phyloP scores from a whole-genome alignment of 2,797 vertebrate genomes.

The Morelia viridis region DNA sequence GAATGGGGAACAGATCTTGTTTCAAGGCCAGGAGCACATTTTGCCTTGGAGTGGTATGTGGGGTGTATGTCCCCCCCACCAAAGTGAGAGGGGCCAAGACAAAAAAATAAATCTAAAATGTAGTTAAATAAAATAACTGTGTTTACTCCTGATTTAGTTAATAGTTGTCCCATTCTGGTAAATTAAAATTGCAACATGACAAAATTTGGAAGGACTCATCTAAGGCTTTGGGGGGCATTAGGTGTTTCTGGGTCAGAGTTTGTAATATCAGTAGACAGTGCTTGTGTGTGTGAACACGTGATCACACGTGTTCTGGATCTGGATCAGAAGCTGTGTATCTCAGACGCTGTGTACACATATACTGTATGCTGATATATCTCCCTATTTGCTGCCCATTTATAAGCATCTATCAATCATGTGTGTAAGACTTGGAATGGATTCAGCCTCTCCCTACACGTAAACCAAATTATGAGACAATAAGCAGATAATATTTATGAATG shows the following conservation, averaged over 20 bases:
- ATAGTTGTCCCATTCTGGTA: not conserved
- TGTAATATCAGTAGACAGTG: not conserved
- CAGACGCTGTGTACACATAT: not conserved
- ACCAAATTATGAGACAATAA: constrained; percentile 43
- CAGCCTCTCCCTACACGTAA: not conserved
- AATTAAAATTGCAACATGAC: not conserved
- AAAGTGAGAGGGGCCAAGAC: not conserved
- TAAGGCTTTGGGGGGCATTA: not conserved
- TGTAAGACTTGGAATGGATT: not conserved
- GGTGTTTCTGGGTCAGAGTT: not conserved
- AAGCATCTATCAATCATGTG: not conserved
- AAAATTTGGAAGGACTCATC: not conserved
- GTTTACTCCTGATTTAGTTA: not conserved
- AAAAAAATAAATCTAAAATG: not conserved
- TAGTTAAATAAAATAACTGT: not conserved
- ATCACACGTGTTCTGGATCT: not conserved
- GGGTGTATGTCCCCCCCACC: not conserved
- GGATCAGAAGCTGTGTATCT: not conserved
- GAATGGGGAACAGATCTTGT: not conserved
- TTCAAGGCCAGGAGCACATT: not conserved
- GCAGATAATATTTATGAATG: constrained; percentile 40
- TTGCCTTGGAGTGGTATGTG: not conserved
- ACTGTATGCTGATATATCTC: not conserved
- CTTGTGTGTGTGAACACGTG: not conserved
- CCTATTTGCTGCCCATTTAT: not conserved